Evolutionary conservation across 92 coral and sea anemone genomes (phyloP).

Genomic region (Bergia puertoricense): DNA sequence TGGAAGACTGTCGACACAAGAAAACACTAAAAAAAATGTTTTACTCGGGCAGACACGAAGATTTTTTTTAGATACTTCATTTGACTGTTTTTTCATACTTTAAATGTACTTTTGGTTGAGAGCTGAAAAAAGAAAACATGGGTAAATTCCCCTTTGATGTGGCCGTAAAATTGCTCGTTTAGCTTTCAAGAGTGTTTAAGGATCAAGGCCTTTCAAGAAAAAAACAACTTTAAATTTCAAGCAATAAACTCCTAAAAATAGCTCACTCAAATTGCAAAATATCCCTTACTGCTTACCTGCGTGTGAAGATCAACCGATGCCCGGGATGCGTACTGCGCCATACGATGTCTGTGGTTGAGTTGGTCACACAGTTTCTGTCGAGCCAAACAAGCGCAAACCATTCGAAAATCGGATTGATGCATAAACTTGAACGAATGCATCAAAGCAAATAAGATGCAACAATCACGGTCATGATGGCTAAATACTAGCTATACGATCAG

Average conservation of each 20-base stretch:
- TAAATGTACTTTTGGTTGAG: background rate
- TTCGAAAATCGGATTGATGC: background rate
- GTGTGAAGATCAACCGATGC: constrained; percentile 96
- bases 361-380: constrained; percentile 87
- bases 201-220: background rate
- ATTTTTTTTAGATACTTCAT: background rate
- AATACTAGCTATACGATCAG: too few relatives aligned
- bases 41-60: background rate
- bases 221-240: background rate
- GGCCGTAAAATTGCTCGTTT: background rate
- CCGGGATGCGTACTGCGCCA: constrained; percentile 97
- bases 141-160: too few relatives aligned
- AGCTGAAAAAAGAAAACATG: background rate
- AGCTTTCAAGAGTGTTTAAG: background rate
- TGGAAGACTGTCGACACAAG: background rate
- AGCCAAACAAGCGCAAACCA: background rate
- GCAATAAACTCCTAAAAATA: too few relatives aligned
- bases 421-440: background rate
- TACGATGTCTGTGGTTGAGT: constrained; percentile 92
- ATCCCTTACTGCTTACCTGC: constrained; percentile 61
- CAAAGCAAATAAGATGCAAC: background rate
- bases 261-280: too few relatives aligned
- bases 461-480: too few relatives aligned
- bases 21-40: background rate
- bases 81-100: too few relatives aligned